Evolutionary conservation across 2,113 vertebrate genomes (phyloP), one percentile per base, ranked within the genome.

Genomic region (Gallinago media): DNA sequence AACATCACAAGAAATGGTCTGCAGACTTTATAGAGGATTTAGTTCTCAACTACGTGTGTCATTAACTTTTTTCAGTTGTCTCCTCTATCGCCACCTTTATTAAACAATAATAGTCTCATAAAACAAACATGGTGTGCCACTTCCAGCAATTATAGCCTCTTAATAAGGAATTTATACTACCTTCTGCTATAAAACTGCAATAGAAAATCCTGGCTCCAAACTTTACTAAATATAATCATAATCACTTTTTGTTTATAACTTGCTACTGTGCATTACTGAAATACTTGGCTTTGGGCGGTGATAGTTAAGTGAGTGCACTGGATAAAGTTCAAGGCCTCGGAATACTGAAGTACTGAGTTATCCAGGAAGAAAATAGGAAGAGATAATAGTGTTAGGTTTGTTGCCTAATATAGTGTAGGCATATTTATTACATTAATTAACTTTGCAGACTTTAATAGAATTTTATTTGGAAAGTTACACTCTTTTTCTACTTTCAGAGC

Each of bases 351-450:
- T 65, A 66, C 68, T 62, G 92, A 94, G 80, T 74, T 90, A 97
- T 16, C 75, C 82, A 94, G 85, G 90, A 97, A 96, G 90, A 96
- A 97, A 96, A 95, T 91, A 88, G n/a, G 76, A 93, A 75, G 25
- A 89, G 77, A 65, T 72, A 92, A 75, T 81, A 89, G 68, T 29
- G 40, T 71, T 86, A 78, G 13, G 44, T 84, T 96, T 92, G 44
- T 74, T 0, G 6, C 61, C 36, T 92, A 88, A 80, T 75, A 85
- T 63, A 84, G n/a, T 4, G 9, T 49, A 92, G 15, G 83, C 47
- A 56, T 95, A 96, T 93, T 92, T 91, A 91, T 84, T 92, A 32
- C 88, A 91, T 93, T 96, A 91, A 96, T 96, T 95, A 92, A 93
- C 88, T 97, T 94, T 93, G n/a, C 27, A 65, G 70, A 93, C 65